A percentile compares a stretch with the other conserved stretches of the same genome.
These are phyloP conservation scores for Drosophila jambulina DNA, from an alignment of 1,140 invertebrate genomes.

Conservation along the genomic window DNA sequence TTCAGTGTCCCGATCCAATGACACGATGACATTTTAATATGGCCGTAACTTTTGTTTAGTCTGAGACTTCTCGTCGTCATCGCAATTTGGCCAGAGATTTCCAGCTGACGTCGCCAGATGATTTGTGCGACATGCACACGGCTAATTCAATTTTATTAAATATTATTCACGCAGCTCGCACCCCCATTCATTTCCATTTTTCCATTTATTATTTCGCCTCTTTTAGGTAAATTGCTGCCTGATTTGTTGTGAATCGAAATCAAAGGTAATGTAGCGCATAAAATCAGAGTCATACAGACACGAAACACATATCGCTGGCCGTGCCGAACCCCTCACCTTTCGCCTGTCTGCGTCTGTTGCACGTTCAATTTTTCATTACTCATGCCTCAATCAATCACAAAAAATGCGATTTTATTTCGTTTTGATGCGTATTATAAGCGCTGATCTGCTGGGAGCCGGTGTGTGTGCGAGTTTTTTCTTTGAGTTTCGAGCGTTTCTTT, in stretches of 20 bases:
- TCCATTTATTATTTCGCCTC: slow-evolving; percentile 61
- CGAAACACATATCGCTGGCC: slow-evolving; percentile 66
- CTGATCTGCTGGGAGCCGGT: slow-evolving; percentile 58
- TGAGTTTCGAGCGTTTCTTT: slow-evolving; percentile 64
- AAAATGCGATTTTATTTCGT: slow-evolving; percentile 83
- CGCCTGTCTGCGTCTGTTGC: slow-evolving; percentile 56
- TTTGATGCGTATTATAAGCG: slow-evolving; percentile 82
- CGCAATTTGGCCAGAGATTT: slow-evolving; percentile 62
- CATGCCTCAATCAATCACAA: slow-evolving; percentile 83
- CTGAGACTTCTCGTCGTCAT: slow-evolving; percentile 63
- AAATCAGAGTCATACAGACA: slow-evolving; percentile 82
- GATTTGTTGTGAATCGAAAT: slow-evolving; percentile 82
- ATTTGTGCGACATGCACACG: slow-evolving; percentile 48
- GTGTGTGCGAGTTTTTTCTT: slow-evolving; percentile 35
- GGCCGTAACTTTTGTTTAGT: slow-evolving; percentile 80
- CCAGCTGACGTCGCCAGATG: slow-evolving; percentile 57
- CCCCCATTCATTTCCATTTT: slow-evolving; percentile 51
- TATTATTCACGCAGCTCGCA: slow-evolving; percentile 55
- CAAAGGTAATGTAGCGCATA: slow-evolving; percentile 83
- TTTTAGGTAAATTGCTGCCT: slow-evolving; percentile 76
- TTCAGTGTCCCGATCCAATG: slow-evolving; percentile 54
- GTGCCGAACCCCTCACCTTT: neutral
- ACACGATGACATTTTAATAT: slow-evolving; percentile 83
- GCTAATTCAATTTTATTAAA: slow-evolving; percentile 66
- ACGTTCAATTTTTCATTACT: slow-evolving; percentile 83